Evolutionary conservation across 2,888 invertebrate species (phyloP), one percentile per base, ranked within the genome.

Genomic region (Amblyteles armatorius): DNA sequence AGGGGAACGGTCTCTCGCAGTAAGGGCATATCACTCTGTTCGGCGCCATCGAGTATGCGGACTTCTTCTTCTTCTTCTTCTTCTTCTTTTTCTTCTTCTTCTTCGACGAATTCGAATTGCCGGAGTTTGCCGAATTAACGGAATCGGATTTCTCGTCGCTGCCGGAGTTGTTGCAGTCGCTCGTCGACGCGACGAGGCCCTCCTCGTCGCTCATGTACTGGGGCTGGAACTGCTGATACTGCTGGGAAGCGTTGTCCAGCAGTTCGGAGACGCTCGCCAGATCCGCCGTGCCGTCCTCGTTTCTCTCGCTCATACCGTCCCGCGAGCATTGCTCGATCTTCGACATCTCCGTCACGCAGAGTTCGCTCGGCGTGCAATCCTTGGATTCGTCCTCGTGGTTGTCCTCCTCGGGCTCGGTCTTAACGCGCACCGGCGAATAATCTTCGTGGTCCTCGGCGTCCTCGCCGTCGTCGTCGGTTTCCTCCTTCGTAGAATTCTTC

Each of bases 31-130:
- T 97, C 0, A 99, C 98, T 33, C 99, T 96, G 93, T 99, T 99
- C 0, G 99, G 99, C 0, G 99, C 99, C 91, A 98, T 95, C 71
- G 98, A 98, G 94, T 99, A 99, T 0, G 99, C 99, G 16, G 98
- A 99, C 90, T 98, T 97, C 94, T 98, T 98, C 94, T 98, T 98
- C 90, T 92, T 92, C 90, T 91, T 93, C 82, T 92, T 93, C 83
- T 90, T 92, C 79, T 90, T 92, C 79, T 91, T 92, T 73, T 89
- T 91, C 52, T 90, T 91, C 76, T 90, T 91, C 71, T 90, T 90
- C 73, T 88, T 89, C 0, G 92, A 88, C 2, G 90, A 86, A 0
- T 87, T 84, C 0, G 92, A 91, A 48, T 95, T 95, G 67, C 95
- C 95, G 68, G 94, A 95, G 52, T 94, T 94, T 0, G 94, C 94